Base-by-base conservation (phyloP, 2,888 invertebrate genomes). In the Drosophila paranaensis region DNA sequence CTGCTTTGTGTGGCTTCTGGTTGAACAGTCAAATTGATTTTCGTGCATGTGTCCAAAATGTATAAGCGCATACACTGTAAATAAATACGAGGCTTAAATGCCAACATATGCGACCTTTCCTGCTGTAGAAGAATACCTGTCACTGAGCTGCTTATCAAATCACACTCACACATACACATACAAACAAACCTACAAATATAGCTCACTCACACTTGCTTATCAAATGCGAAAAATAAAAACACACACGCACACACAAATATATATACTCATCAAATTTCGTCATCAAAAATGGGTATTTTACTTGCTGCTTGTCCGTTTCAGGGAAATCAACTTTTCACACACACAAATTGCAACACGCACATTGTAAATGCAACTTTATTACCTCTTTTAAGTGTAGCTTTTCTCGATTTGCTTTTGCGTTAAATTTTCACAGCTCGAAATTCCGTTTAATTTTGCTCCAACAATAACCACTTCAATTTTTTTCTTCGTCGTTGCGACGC, bases 271-370 rank as follows among this genome's bases (percentile, higher is more conserved):
- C 60, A 60, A 74, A 84, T 88, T 85, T 85, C 85, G 85, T 85
- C 85, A 85, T 85, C 88, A 65, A 74, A 75, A 72, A 72, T 77
- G 67, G 65, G 57, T 85, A 70, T 79, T 88, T 87, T 62, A 72
- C 61, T 72, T 74, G 75, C 65, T 51, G 71, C 57, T 71, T 48
- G 74, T 55, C 60, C 57, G 61, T 73, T 79, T 85, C 81, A 88
- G 81, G 85, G 85, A 88, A 85, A 85, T 82, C 85, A 74, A 85
- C 85, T 88, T 85, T 65, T 66, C 65, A 74, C 56, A 74, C 62
- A 69, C 63, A 57, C 40, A 50, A 50, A 66, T 73, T 27, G 14
- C 35, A 35, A 65, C 50, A 42, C 64, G 51, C 30, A 60, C 71
- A 67, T 51, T 53, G 61, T 72, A 72, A 77, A 69, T 76, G 71